phyloP scores from a whole-genome alignment of 2,888 invertebrate species.

The Synanthedon vespiformis region DNA sequence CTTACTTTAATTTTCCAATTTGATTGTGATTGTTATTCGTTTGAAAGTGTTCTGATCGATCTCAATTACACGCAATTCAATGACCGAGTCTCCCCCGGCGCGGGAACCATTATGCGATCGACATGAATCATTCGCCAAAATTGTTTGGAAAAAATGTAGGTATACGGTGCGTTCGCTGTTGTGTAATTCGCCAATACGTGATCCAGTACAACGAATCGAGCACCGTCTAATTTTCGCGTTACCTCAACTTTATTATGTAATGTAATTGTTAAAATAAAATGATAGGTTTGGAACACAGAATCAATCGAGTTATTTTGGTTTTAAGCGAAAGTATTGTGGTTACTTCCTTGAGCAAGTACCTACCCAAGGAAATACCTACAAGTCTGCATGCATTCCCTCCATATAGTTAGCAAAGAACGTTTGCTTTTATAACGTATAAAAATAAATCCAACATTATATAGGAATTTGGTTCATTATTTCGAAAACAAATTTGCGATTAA shows the following conservation, averaged over 20 bases:
- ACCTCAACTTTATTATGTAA: slow-evolving; percentile 45
- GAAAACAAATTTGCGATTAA: too few species aligned
- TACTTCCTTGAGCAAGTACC: too few species aligned
- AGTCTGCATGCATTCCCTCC: too few species aligned
- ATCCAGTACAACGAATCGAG: slow-evolving; percentile 48
- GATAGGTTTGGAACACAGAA: slow-evolving; percentile 30
- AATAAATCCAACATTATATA: too few species aligned
- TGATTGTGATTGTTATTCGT: slow-evolving; percentile 35
- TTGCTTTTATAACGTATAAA: too few species aligned
- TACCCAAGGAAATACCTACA: too few species aligned
- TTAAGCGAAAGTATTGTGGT: slow-evolving; percentile 38
- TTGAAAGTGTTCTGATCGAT: slow-evolving; percentile 50
- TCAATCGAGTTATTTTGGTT: slow-evolving; percentile 19
- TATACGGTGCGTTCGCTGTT: slow-evolving; percentile 32
- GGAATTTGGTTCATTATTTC: too few species aligned
- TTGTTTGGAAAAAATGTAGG: slow-evolving; percentile 47
- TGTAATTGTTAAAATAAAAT: slow-evolving; percentile 60
- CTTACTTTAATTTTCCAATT: slow-evolving; percentile 39
- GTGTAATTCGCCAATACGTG: slow-evolving; percentile 52
- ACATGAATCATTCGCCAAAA: slow-evolving; percentile 39
- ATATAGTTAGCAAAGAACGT: too few species aligned
- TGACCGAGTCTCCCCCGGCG: slow-evolving; percentile 18
- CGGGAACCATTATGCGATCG: slow-evolving; percentile 22
- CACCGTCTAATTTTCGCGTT: slow-evolving; percentile 1
- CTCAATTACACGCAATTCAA: slow-evolving; percentile 33